phyloP scores from a whole-genome alignment of 2,113 vertebrate genomes.

The Poeciliopsis turrubarensis region DNA sequence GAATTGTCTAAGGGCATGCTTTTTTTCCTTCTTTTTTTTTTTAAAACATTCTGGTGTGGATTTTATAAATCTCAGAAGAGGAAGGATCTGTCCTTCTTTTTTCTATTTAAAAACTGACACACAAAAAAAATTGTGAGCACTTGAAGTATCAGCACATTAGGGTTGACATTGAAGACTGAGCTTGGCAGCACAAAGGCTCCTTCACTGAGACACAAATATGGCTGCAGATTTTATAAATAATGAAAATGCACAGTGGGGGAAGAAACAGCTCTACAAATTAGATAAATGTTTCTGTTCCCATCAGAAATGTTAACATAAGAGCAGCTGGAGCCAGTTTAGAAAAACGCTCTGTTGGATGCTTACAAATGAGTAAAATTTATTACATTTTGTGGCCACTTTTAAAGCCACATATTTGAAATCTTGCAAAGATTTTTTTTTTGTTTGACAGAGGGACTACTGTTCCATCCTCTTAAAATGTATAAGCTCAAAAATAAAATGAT shows the following conservation, averaged over 20 bases:
- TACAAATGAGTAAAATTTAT: conserved; percentile 14
- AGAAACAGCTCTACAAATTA: background rate
- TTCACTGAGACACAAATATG: background rate
- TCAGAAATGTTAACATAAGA: background rate
- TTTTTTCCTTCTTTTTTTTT: background rate
- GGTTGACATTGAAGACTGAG: background rate
- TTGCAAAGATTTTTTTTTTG: conserved; percentile 1
- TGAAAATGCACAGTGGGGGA: background rate
- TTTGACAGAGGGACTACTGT: conserved; percentile 1
- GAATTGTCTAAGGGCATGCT: background rate
- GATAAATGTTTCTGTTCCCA: conserved; percentile 5
- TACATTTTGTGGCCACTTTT: background rate
- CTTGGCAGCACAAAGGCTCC: background rate
- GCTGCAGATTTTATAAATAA: conserved; percentile 14
- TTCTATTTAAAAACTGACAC: background rate
- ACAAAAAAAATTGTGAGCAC: background rate
- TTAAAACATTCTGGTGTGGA: background rate
- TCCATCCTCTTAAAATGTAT: conserved; percentile 2
- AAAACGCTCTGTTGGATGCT: conserved; percentile 14
- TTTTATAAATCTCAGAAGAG: background rate
- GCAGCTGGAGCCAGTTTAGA: background rate
- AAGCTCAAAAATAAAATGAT: no score
- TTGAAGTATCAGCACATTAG: background rate
- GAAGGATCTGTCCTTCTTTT: background rate
- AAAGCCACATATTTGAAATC: background rate